Evolutionary conservation across 2,888 invertebrate species (phyloP), one percentile per base, ranked within the genome.

Genomic region (Epirrhoe tristata): DNA sequence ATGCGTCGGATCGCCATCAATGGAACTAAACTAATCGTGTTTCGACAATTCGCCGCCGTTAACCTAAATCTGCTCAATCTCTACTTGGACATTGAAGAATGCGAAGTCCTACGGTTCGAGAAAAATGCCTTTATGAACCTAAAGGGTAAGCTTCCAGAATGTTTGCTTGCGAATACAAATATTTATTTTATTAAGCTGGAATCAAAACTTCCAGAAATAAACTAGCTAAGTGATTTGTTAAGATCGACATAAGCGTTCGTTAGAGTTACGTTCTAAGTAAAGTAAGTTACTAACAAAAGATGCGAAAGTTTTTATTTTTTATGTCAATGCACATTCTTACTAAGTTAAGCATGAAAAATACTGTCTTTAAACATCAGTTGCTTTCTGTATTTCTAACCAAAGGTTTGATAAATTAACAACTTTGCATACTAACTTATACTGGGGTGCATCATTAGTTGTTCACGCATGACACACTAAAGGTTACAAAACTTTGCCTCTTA

Each of bases 81-180:
- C 48, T 91, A 94, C 65, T 87, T 96, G 66, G 94, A 96, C 77
- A 93, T 96, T 56, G 88, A 94, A 67, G 90, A 94, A 77, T 95
- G 95, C 85, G 93, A 94, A 75, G 84, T 91, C 59, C 89, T 96
- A 54, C 87, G 94, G 14, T 90, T 96, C 64, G 96, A 96, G 83
- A 94, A 94, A 72, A 94, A 92, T 70, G 94, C 96, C 24, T 96
- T 96, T 81, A 93, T 92, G 76, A 94, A 94, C 70, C 93, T 95
- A 66, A 93, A 94, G 86, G 95, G 93, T 93, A 80, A 80, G 78
- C 63, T 70, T 34, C 16, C 5, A 36, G 12, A n/a, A 16, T 24
- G 5, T 58, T 58, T 58, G 59, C 59, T 59, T 31, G 59, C 43
- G 59, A n/a, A 12, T 12, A 32, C 12, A 7, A 31, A 51, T 24